Percentiles rank a stretch among this genome's conserved stretches.
Evolutionary conservation across 2,888 invertebrate genomes (phyloP).

Genomic region (Pyrrhia umbra): DNA sequence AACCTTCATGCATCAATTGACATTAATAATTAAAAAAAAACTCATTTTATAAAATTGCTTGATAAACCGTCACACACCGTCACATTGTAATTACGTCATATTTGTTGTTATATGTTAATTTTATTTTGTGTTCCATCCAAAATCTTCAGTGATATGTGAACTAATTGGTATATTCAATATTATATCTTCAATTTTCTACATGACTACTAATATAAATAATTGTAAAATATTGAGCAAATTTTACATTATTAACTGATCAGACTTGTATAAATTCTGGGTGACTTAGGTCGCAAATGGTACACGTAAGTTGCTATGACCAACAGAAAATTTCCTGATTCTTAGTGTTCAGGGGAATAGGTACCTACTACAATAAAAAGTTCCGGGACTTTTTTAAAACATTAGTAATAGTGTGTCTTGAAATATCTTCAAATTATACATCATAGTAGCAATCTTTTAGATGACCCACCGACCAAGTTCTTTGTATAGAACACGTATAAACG

Average conservation of each 20-base stretch:
- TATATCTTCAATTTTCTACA: slow-evolving; percentile 3
- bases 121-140: slow-evolving; percentile 53
- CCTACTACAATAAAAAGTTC: too few relatives aligned
- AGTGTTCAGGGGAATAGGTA: neutral
- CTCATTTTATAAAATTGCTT: slow-evolving; percentile 11
- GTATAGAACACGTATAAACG: too few relatives aligned
- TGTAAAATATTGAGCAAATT: slow-evolving; percentile 1
- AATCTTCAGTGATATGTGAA: slow-evolving; percentile 63
- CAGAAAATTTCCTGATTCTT: neutral
- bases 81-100: slow-evolving; percentile 52
- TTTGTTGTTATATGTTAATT: slow-evolving; percentile 59
- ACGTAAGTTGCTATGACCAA: slow-evolving; percentile 1
- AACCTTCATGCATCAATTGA: slow-evolving; percentile 15
- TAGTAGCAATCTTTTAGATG: too few relatives aligned
- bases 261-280: slow-evolving; percentile 7
- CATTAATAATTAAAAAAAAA: slow-evolving; percentile 16
- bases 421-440: too few relatives aligned
- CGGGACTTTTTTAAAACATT: too few relatives aligned
- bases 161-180: slow-evolving; percentile 23
- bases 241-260: slow-evolving; percentile 1
- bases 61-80: slow-evolving; percentile 15
- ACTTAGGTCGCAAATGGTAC: neutral
- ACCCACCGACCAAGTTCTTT: too few relatives aligned
- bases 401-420: too few relatives aligned
- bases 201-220: neutral